phyloP scores from a whole-genome alignment of 1,140 invertebrate genomes.

The Drosophila simulans region DNA sequence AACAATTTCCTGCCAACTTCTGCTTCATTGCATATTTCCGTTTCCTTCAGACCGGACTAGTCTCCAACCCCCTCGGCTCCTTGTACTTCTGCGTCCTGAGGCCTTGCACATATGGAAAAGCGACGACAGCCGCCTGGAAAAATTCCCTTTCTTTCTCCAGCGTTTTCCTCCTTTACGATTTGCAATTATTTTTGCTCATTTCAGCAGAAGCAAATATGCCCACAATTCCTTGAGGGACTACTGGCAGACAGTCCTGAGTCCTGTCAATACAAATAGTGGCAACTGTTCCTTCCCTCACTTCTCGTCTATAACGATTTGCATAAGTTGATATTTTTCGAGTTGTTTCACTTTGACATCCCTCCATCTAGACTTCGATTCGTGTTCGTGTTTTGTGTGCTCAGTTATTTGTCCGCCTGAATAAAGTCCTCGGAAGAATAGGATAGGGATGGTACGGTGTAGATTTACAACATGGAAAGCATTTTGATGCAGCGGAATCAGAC shows the following conservation, averaged over 20 bases:
- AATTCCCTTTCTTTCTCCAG: slow-evolving; percentile 6
- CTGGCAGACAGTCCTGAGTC: slow-evolving; percentile 47
- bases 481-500: slow-evolving; percentile 57
- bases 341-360: slow-evolving; percentile 40
- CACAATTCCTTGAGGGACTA: slow-evolving; percentile 74
- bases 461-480: slow-evolving; percentile 75
- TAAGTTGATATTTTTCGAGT: slow-evolving; percentile 79
- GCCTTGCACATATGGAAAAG: slow-evolving; percentile 42
- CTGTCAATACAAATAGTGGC: slow-evolving; percentile 45
- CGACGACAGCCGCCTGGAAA: slow-evolving; percentile 59
- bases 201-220: slow-evolving; percentile 80
- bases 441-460: slow-evolving; percentile 4
- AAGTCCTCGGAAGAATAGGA: slow-evolving; percentile 42
- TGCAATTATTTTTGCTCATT: slow-evolving; percentile 83
- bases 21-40: slow-evolving; percentile 82
- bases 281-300: slow-evolving; percentile 28
- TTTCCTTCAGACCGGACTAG: slow-evolving; percentile 45
- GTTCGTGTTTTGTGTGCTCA: slow-evolving; percentile 37
- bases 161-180: slow-evolving; percentile 72
- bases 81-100: neutral
- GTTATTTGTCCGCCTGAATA: slow-evolving; percentile 70
- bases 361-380: slow-evolving; percentile 24
- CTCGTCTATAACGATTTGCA: slow-evolving; percentile 66
- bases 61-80: neutral
- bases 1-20: slow-evolving; percentile 82